A percentile compares a stretch with the other conserved stretches of the same genome.
Conservation (phyloP, 2,888 invertebrate genomes). For the Rhagophthalmus giganteus region DNA sequence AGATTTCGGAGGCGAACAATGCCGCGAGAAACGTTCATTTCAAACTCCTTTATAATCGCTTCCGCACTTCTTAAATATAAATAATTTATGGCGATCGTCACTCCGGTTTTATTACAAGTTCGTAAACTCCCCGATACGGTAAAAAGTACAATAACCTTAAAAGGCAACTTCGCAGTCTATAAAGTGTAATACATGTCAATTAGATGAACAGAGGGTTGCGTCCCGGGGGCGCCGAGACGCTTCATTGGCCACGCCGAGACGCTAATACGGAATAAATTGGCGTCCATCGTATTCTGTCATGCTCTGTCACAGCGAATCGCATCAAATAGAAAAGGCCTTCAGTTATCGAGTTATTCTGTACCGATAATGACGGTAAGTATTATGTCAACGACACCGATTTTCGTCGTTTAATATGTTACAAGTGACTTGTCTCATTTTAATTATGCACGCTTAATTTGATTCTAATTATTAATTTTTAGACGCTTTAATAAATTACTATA, state of each 20-base stretch:
- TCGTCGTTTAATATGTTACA: too few relatives aligned
- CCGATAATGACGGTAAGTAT: conserved; percentile 5
- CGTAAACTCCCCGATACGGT: not conserved
- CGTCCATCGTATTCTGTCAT: conserved; percentile 41
- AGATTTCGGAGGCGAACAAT: too few relatives aligned
- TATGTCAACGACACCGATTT: too few relatives aligned
- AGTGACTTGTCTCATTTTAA: too few relatives aligned
- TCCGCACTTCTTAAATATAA: too few relatives aligned
- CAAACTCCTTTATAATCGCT: too few relatives aligned
- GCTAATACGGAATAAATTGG: conserved; percentile 45
- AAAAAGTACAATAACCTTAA: conserved; percentile 11
- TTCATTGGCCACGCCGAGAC: conserved; percentile 43
- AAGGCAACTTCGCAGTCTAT: conserved; percentile 23
- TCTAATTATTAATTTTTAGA: too few relatives aligned
- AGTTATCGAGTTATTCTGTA: conserved; percentile 19
- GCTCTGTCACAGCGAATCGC: conserved; percentile 41
- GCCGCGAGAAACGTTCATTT: too few relatives aligned
- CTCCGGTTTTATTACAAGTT: not conserved
- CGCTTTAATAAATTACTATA: too few relatives aligned
- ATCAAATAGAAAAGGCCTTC: conserved; percentile 26
- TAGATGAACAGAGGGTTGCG: conserved; percentile 34
- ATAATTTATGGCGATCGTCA: too few relatives aligned
- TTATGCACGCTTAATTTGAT: too few relatives aligned
- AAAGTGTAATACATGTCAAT: conserved; percentile 38
- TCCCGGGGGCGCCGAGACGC: conserved; percentile 40